Conservation (phyloP, 92 coral and sea anemone genomes). For the Plumapathes pennacea region DNA sequence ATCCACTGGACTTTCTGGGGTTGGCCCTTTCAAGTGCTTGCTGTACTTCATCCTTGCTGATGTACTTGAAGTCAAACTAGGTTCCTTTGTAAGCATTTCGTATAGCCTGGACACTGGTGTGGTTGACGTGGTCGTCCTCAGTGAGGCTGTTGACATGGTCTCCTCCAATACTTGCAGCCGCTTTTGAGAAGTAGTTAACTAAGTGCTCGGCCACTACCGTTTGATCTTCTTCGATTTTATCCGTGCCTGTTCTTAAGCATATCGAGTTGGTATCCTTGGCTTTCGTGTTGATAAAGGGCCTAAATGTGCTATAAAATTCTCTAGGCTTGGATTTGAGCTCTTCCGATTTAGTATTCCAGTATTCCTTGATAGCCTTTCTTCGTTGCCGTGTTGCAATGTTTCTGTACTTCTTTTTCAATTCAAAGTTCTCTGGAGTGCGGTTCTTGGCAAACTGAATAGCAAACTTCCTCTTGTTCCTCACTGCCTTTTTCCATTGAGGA, state of each 20-base stretch:
- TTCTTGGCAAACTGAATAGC: slow-evolving; percentile 59
- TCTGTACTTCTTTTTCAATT: slow-evolving; percentile 46
- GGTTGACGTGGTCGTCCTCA: slow-evolving; percentile 24
- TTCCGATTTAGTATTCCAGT: slow-evolving; percentile 43
- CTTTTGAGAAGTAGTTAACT: slow-evolving; percentile 16
- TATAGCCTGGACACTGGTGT: slow-evolving; percentile 32
- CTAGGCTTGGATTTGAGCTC: slow-evolving; percentile 36
- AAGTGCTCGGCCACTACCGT: slow-evolving; percentile 29
- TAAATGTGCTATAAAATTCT: slow-evolving; percentile 38
- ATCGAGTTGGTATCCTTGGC: slow-evolving; percentile 7
- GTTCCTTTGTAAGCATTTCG: background rate
- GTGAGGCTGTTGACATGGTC: slow-evolving; percentile 24
- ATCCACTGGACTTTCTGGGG: slow-evolving; percentile 34
- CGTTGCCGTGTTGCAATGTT: slow-evolving; percentile 56
- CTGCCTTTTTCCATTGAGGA: slow-evolving; percentile 40
- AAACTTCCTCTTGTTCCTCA: slow-evolving; percentile 55
- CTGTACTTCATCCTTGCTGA: slow-evolving; percentile 44
- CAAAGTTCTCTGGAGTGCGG: slow-evolving; percentile 37
- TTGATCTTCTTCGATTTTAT: slow-evolving; percentile 32
- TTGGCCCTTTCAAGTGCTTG: slow-evolving; percentile 28
- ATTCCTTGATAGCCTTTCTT: slow-evolving; percentile 38
- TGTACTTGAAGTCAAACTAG: slow-evolving; percentile 19
- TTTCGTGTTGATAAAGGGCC: slow-evolving; percentile 44
- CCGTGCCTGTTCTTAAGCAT: slow-evolving; percentile 21
- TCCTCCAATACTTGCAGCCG: slow-evolving; percentile 40